These are phyloP conservation scores for Myotis yumanensis DNA, from an alignment of 2,113 vertebrate genomes.

Conservation along the genomic window DNA sequence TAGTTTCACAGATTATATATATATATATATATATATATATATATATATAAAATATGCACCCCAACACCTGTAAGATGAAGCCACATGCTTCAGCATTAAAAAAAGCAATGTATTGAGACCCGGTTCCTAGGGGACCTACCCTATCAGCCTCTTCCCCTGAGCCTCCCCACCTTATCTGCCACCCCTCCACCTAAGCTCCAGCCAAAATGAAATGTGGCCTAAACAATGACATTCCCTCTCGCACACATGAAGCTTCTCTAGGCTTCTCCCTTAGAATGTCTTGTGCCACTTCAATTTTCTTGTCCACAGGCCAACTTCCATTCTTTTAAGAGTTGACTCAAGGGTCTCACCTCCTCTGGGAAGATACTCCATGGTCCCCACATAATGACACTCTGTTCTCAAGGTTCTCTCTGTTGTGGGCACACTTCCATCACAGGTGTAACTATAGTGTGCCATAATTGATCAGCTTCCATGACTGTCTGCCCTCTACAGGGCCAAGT, in stretches of 20 bases:
- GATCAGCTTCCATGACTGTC: not conserved
- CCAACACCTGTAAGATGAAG: not conserved
- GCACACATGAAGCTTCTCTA: not conserved
- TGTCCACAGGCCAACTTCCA: not conserved
- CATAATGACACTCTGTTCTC: not conserved
- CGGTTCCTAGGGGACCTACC: not conserved
- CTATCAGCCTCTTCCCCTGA: not conserved
- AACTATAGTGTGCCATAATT: not conserved
- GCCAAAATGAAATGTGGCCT: not conserved
- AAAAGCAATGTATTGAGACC: not conserved
- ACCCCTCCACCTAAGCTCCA: not conserved
- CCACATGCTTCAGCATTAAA: not conserved
- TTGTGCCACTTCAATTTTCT: not conserved
- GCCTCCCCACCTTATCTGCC: not conserved
- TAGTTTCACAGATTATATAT: not conserved
- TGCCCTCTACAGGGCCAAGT: not conserved
- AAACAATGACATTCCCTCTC: not conserved
- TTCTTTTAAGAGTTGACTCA: not conserved
- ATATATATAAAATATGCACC: not conserved
- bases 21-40: too few relatives aligned
- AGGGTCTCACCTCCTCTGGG: not conserved
- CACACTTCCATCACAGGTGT: not conserved
- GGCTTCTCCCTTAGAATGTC: not conserved
- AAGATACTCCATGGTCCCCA: not conserved
- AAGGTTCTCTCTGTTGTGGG: not conserved